phyloP scores from a whole-genome alignment of 2,888 invertebrate genomes.

The Stenodera caucasica region DNA sequence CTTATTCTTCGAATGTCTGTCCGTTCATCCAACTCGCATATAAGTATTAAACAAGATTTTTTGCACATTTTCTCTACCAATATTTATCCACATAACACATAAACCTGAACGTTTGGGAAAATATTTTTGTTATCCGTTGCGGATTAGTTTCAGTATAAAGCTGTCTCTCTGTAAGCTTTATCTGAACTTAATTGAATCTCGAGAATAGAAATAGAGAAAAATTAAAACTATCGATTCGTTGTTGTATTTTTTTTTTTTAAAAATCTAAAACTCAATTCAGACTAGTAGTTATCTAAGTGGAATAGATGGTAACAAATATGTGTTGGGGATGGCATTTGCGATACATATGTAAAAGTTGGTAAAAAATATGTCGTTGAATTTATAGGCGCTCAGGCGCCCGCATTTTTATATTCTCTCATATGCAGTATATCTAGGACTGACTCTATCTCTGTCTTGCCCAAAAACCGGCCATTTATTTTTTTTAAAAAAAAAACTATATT shows the following conservation, averaged over 20 bases:
- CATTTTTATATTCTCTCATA: slow-evolving; percentile 48
- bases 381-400: slow-evolving; percentile 43
- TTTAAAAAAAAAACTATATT: slow-evolving; percentile 33
- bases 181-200: not conserved
- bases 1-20: not conserved
- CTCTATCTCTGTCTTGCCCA: not conserved
- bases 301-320: slow-evolving; percentile 11
- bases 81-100: slow-evolving; percentile 1
- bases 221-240: not conserved
- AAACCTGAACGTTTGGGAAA: not conserved
- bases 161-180: not conserved
- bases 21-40: too few species aligned
- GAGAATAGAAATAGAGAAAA: not conserved
- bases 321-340: slow-evolving; percentile 33
- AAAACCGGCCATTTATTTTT: slow-evolving; percentile 33
- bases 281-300: not conserved
- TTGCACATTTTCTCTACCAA: not conserved
- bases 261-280: not conserved
- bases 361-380: slow-evolving; percentile 46
- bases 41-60: too few species aligned
- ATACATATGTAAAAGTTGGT: slow-evolving; percentile 43
- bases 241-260: not conserved
- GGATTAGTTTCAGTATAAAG: not conserved
- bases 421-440: slow-evolving; percentile 44
- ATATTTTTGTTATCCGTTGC: slow-evolving; percentile 2